Evolutionary conservation across 2,888 invertebrate species (phyloP).

Genomic region (Julus scanicus): DNA sequence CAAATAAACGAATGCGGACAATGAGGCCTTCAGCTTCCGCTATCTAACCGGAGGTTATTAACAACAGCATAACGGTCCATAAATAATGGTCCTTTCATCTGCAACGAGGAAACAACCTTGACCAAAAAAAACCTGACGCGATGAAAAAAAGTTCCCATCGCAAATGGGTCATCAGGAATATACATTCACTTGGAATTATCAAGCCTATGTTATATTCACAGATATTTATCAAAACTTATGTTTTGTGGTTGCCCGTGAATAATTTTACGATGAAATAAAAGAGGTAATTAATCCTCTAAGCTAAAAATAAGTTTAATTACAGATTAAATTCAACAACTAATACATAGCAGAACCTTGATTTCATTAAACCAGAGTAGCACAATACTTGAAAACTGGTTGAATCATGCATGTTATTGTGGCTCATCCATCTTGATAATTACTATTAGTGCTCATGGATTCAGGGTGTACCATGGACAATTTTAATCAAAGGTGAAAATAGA

Average conservation of each 20-base stretch:
- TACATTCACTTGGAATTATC: not conserved
- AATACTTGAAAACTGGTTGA: too few species aligned
- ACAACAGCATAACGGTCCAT: not conserved
- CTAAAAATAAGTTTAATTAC: too few species aligned
- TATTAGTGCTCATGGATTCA: not conserved
- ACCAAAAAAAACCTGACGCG: not conserved
- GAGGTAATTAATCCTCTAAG: too few species aligned
- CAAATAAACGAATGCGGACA: not conserved
- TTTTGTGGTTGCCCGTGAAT: too few species aligned
- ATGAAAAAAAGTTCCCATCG: not conserved
- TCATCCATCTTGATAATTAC: too few species aligned
- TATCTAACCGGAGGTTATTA: slow-evolving; percentile 30
- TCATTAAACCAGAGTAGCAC: too few species aligned
- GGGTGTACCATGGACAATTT: not conserved
- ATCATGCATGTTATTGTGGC: too few species aligned
- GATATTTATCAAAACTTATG: too few species aligned
- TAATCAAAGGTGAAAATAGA: not conserved
- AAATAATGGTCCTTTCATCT: slow-evolving; percentile 22
- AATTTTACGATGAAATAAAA: too few species aligned
- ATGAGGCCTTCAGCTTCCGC: not conserved
- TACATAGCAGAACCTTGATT: too few species aligned
- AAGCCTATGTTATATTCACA: too few species aligned
- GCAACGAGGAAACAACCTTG: slow-evolving; percentile 14
- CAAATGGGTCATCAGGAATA: slow-evolving; percentile 26
- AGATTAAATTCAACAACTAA: too few species aligned